phyloP scores from a whole-genome alignment of 2,113 vertebrate species.

The Dicrurus megarhynchus region DNA sequence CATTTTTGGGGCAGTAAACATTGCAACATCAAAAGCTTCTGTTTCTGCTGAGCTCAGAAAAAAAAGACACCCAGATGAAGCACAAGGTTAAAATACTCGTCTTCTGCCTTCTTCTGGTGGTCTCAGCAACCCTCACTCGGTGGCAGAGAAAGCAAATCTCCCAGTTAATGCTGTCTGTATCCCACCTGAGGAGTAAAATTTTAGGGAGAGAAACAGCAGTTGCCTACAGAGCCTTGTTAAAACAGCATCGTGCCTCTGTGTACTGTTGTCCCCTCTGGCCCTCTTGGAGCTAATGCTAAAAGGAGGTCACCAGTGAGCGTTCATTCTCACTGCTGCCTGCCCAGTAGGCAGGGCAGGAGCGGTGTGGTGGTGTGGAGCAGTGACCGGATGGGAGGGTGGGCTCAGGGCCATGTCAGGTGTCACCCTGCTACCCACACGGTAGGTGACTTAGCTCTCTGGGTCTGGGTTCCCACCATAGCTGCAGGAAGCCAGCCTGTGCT shows the following conservation, averaged over 20 bases:
- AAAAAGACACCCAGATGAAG: background rate
- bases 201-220: background rate
- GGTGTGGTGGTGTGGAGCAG: background rate
- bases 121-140: rapidly evolving
- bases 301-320: rapidly evolving
- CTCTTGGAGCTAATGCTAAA: background rate
- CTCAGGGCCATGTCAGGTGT: rapidly evolving
- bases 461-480: rapidly evolving
- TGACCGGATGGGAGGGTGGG: rapidly evolving
- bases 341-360: rapidly evolving
- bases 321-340: background rate
- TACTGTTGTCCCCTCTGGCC: background rate
- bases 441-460: background rate
- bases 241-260: rapidly evolving
- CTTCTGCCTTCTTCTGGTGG: background rate
- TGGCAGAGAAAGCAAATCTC: background rate
- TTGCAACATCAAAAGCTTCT: slow-evolving; percentile 8
- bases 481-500: background rate
- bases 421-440: background rate
- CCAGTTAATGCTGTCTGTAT: rapidly evolving
- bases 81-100: background rate
- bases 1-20: background rate
- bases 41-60: background rate
- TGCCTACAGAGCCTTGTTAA: background rate
- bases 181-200: background rate